phyloP scores from a whole-genome alignment of 1,140 invertebrate genomes.

The Vollenhovia emeryi region DNA sequence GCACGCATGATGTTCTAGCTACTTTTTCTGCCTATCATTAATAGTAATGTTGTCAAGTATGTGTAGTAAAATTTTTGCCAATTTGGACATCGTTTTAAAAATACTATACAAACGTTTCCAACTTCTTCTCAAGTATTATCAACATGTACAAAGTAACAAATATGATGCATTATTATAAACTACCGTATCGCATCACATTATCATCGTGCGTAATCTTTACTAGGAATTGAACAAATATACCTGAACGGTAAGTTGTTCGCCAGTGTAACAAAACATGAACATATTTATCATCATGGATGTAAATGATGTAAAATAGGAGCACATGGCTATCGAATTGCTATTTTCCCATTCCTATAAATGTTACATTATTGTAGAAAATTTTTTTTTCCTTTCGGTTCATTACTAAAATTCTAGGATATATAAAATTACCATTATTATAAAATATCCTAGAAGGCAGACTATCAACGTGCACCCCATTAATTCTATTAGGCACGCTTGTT shows the following conservation, averaged over 20 bases:
- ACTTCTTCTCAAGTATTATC: not conserved
- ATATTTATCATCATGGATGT: conserved; percentile 62
- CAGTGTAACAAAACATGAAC: conserved; percentile 71
- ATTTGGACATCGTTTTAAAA: conserved; percentile 2
- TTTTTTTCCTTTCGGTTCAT: not conserved
- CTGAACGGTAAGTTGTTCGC: conserved; percentile 66
- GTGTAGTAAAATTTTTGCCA: not conserved
- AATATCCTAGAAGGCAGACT: conserved; percentile 76
- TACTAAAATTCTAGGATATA: not conserved
- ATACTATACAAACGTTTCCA: not conserved
- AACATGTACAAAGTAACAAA: not conserved
- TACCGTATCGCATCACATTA: too few relatives aligned
- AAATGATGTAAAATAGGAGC: conserved; percentile 58
- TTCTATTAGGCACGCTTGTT: conserved; percentile 75
- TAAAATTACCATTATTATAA: conserved; percentile 70
- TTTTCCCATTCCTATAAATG: conserved; percentile 67
- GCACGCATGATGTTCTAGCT: conserved; percentile 55
- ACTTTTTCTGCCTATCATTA: conserved; percentile 58
- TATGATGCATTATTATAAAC: not conserved
- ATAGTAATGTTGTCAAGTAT: not conserved
- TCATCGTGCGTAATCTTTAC: too few relatives aligned
- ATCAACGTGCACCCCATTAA: conserved; percentile 75
- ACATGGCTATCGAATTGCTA: conserved; percentile 58
- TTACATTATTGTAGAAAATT: not conserved
- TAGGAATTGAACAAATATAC: conserved; percentile 27